Evolutionary conservation across 2,888 invertebrate species (phyloP), one percentile per base, ranked within the genome.

Genomic region (Amphipyra tragopoginis): DNA sequence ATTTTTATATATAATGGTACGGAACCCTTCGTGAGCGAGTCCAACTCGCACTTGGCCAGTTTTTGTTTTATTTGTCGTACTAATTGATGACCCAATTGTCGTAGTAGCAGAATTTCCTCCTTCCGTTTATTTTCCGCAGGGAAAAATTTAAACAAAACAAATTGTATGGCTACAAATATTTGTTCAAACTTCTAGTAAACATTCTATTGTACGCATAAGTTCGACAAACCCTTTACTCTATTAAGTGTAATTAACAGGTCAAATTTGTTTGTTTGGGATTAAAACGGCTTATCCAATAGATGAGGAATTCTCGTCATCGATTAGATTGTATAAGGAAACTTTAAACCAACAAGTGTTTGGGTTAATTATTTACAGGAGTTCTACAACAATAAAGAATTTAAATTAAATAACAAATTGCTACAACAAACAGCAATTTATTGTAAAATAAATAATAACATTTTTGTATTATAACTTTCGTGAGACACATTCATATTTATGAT

Each of bases 141-240:
- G 44, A 42, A 15, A n/a, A 55, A 65, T 44, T 51, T 59, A 65
- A 69, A 54, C 39, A 55, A 59, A 59, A 14, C 59, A 58, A 54
- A 60, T 54, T 61, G 36, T 51, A 55, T 43, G 36, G 39, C 33
- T 50, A 54, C 66, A 61, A 70, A 61, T 70, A 56, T 70, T 61
- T 39, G 45, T 39, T 42, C 44, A 15, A 65, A 65, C 42, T 65
- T 52, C 34, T 39, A 34, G 0, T 49, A 59, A 59, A 55, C 38
- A n/a, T 15, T 36, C 5, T 33, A 45, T 13, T 3, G 36, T 36
- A 44, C 8, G 39, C 51, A 39, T 45, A 45, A 50, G 39, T 61
- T 65, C 9, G 7, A 42, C 26, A 50, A 33, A 38, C 15, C 26
- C 42, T 45, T 14, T 42, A 53, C 42, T 53, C 38, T 45, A 38